Evolutionary conservation across 2,113 vertebrate genomes (phyloP), one percentile per base, ranked within the genome.

Genomic region (Pachypanchax playfairii): DNA sequence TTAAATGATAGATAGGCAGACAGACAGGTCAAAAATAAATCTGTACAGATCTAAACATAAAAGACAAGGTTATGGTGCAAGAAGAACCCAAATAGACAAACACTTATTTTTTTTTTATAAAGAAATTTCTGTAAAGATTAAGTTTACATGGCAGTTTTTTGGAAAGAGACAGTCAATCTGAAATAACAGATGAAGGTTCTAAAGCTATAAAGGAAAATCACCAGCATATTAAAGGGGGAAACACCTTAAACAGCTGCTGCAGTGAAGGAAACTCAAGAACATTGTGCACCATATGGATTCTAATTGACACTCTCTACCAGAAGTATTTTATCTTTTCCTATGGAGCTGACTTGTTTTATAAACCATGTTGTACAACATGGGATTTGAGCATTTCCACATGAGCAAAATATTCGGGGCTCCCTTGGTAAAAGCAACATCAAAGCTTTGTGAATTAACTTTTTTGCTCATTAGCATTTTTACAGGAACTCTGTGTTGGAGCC

Each of bases 401-500:
- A 51, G 28, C 20, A 43, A 56, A 10, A 62, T 79, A 46, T 73
- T 79, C 66, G 51, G 52, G 63, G 58, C 47, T 39, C 75, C 79
- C 61, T 73, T 13, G 55, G 75, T 70, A 76, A 54, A 85, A 17
- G 39, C 62, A 73, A 76, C 82, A 82, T 87, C 85, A 87, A 82
- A 87, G 85, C 81, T 77, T 77, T 79, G 84, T 88, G 82, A 88
- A 87, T 87, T 82, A 75, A 84, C 73, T 35, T 41, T 57, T 57
- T 39, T 18, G 62, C 83, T 87, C 75, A 88, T 89, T 84, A 85
- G 84, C 77, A 87, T 68, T 76, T 73, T 86, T 63, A 72, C 63
- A 63, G 68, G 56, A 80, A 67, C 71, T 78, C 20, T 15, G 70
- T 43, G 73, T 28, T 36, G 73, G 55, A 67, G 65, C 79, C 77